Percentiles rank a stretch among this genome's conserved stretches.
These are phyloP conservation scores for Oligia strigilis DNA, from an alignment of 2,888 invertebrate genomes.

Conservation along the genomic window DNA sequence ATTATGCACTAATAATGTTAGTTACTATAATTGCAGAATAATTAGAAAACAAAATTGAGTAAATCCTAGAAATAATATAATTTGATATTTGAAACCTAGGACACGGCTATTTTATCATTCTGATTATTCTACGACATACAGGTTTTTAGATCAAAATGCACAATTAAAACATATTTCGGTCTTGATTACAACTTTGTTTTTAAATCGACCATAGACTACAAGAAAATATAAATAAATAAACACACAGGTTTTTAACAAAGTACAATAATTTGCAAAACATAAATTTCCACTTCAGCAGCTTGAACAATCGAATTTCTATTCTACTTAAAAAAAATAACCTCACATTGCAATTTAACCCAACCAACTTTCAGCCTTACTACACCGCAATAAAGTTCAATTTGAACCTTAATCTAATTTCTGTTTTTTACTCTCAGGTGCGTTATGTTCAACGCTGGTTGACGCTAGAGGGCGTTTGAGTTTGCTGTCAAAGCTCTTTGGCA, in stretches of 20 bases:
- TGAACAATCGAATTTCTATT: neutral
- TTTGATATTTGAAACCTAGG: neutral
- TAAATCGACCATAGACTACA: neutral
- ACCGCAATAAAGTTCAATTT: constrained; percentile 30
- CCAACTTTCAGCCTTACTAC: constrained; percentile 14
- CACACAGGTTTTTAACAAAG: constrained; percentile 2
- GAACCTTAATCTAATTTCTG: constrained; percentile 73
- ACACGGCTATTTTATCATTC: neutral
- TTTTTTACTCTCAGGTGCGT: constrained; percentile 73
- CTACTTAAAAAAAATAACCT: neutral
- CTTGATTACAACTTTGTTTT: neutral
- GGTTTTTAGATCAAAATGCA: constrained; percentile 29
- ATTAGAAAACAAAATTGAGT: neutral
- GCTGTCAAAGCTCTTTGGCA: constrained; percentile 72
- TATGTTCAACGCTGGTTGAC: constrained; percentile 57
- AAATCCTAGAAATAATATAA: neutral
- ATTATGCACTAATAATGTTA: constrained; percentile 53
- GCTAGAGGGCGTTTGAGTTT: constrained; percentile 74
- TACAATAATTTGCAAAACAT: constrained; percentile 1
- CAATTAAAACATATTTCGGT: neutral
- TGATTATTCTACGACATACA: neutral
- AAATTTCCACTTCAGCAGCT: constrained; percentile 1
- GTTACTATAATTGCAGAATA: neutral
- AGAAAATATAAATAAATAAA: constrained; percentile 23
- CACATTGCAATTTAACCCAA: constrained; percentile 20